Evolutionary conservation across 2,113 vertebrate species (phyloP).

Genomic region (Vicugna pacos): DNA sequence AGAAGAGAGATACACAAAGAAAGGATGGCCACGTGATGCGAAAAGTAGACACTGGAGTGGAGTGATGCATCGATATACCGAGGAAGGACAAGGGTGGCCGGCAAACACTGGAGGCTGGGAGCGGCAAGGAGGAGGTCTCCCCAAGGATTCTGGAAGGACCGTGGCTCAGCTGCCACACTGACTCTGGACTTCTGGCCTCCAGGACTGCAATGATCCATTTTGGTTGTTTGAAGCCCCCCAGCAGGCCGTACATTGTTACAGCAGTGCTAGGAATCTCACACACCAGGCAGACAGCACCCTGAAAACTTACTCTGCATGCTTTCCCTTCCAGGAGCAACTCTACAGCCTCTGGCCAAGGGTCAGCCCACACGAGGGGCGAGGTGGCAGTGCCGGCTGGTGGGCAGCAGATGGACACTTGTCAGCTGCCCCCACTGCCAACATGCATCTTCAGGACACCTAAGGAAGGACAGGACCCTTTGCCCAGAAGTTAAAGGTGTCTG

Average conservation of each 20-base stretch:
- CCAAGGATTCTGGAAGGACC: neutral
- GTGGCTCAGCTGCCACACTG: too few species aligned
- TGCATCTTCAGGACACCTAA: neutral
- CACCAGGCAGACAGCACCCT: neutral
- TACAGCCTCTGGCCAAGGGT: neutral
- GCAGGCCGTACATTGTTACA: neutral
- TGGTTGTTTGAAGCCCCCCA: neutral
- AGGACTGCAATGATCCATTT: neutral
- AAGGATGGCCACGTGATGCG: neutral
- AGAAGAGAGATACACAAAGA: too few species aligned
- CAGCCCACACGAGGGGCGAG: neutral
- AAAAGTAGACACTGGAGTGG: neutral
- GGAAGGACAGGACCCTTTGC: neutral
- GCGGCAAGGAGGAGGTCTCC: neutral
- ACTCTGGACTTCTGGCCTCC: neutral
- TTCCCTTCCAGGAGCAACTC: neutral
- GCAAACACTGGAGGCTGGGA: neutral
- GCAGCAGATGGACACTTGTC: neutral
- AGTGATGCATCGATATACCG: neutral
- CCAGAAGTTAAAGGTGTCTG: neutral
- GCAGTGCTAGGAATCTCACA: neutral
- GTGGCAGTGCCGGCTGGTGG: neutral
- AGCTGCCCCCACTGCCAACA: accelerated
- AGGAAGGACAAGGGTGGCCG: neutral
- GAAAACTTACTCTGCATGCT: too few species aligned